These are phyloP conservation scores for Brachyopa scutellaris DNA, from an alignment of 2,888 invertebrate genomes.

Conservation along the genomic window DNA sequence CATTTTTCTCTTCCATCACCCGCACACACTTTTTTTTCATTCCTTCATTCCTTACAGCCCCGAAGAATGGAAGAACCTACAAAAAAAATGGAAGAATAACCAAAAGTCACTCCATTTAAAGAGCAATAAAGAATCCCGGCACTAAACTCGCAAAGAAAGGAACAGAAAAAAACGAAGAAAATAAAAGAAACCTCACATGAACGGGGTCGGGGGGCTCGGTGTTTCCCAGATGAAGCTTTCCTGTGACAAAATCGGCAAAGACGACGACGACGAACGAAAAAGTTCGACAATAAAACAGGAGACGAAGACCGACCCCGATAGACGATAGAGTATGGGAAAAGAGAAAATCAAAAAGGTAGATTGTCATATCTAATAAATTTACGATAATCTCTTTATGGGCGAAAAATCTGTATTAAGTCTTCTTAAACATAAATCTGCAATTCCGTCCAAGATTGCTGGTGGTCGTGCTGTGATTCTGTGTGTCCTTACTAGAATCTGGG, in stretches of 20 bases:
- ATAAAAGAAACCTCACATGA: slow-evolving; percentile 34
- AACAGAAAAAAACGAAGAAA: slow-evolving; percentile 9
- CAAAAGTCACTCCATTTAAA: slow-evolving; percentile 69
- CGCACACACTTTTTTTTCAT: slow-evolving; percentile 36
- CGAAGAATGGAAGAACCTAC: background rate
- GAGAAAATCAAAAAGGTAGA: slow-evolving; percentile 58
- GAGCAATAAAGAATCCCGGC: slow-evolving; percentile 68
- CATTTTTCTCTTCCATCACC: slow-evolving; percentile 56
- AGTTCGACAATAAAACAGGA: slow-evolving; percentile 27
- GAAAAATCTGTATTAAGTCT: slow-evolving; percentile 65
- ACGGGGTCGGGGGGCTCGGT: slow-evolving; percentile 18
- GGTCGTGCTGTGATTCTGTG: background rate
- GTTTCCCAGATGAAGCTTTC: slow-evolving; percentile 27
- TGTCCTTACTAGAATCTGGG: slow-evolving; percentile 28
- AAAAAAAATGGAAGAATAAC: slow-evolving; percentile 32
- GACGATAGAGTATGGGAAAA: background rate
- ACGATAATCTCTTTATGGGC: slow-evolving; percentile 70
- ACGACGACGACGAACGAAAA: background rate
- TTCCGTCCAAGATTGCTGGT: slow-evolving; percentile 18
- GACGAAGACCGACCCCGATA: background rate
- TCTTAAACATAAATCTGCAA: slow-evolving; percentile 65
- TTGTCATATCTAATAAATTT: slow-evolving; percentile 71
- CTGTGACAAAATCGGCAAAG: slow-evolving; percentile 23
- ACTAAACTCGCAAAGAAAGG: slow-evolving; percentile 23
- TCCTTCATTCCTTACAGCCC: background rate